Evolutionary conservation across 2,113 vertebrate species (phyloP).

Genomic region (Mustelus asterias): DNA sequence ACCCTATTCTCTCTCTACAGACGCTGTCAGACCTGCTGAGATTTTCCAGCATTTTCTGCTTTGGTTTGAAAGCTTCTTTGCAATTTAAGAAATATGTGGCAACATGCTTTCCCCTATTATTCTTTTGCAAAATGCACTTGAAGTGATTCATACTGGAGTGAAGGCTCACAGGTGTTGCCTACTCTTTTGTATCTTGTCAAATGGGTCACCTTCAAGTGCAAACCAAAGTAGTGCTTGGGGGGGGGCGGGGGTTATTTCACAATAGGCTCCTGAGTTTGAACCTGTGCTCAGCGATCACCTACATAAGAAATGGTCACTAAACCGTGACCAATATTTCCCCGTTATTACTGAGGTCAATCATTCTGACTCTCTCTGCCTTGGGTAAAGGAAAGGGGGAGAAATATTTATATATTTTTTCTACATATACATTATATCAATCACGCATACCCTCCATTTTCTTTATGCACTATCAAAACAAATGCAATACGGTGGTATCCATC

Average conservation of each 20-base stretch:
- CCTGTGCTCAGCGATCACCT: background rate
- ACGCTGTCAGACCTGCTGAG: too few relatives aligned
- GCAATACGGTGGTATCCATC: too few relatives aligned
- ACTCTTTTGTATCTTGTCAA: background rate
- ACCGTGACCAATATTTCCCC: background rate
- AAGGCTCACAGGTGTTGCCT: background rate
- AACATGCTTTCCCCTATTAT: background rate
- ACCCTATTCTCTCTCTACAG: too few relatives aligned
- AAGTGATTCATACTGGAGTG: background rate
- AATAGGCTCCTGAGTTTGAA: background rate
- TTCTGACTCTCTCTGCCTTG: background rate
- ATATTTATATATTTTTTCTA: background rate
- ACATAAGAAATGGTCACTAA: background rate
- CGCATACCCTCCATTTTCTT: background rate
- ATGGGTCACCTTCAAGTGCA: too few relatives aligned
- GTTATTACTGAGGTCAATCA: background rate
- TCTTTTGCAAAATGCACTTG: background rate
- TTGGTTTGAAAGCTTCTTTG: background rate
- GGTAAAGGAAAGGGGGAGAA: background rate
- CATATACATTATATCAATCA: background rate
- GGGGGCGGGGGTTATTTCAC: background rate
- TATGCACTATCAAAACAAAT: background rate
- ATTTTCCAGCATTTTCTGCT: too few relatives aligned
- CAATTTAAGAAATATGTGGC: background rate
- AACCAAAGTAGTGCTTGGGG: background rate